phyloP scores from a whole-genome alignment of 2,888 invertebrate genomes.

The Heliconius aoede region DNA sequence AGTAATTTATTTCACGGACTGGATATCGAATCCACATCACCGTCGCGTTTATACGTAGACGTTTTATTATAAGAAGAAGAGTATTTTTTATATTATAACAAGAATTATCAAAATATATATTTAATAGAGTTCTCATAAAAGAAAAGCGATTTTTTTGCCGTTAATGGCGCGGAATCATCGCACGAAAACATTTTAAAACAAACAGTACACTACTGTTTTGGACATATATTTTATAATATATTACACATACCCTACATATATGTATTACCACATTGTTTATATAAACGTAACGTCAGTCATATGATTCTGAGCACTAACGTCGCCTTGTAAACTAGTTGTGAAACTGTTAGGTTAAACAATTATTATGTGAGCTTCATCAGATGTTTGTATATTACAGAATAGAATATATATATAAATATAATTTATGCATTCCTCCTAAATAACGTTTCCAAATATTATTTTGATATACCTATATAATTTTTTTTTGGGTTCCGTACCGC shows the following conservation, averaged over 20 bases:
- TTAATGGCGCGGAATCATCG: too few species aligned
- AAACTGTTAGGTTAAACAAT: slow-evolving; percentile 23
- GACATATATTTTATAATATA: not conserved
- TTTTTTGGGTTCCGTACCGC: too few species aligned
- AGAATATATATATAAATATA: not conserved
- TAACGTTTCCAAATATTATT: not conserved
- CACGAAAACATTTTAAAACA: too few species aligned
- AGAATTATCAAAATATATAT: too few species aligned
- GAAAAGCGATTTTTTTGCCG: too few species aligned
- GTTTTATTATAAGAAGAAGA: too few species aligned
- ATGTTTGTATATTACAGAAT: not conserved
- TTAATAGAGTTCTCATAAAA: too few species aligned
- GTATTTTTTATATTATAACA: too few species aligned
- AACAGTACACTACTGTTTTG: not conserved
- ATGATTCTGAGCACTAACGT: not conserved
- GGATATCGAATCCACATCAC: too few species aligned
- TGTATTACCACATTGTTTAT: slow-evolving; percentile 8
- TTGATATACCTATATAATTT: not conserved
- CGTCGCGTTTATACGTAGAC: too few species aligned
- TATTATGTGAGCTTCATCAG: slow-evolving; percentile 1
- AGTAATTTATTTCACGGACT: too few species aligned
- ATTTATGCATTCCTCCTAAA: not conserved
- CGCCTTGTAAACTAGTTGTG: slow-evolving; percentile 22
- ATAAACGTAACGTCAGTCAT: not conserved
- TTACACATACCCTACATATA: not conserved